These are phyloP conservation scores for Excalfactoria chinensis DNA, from an alignment of 2,113 vertebrate genomes.

Conservation along the genomic window DNA sequence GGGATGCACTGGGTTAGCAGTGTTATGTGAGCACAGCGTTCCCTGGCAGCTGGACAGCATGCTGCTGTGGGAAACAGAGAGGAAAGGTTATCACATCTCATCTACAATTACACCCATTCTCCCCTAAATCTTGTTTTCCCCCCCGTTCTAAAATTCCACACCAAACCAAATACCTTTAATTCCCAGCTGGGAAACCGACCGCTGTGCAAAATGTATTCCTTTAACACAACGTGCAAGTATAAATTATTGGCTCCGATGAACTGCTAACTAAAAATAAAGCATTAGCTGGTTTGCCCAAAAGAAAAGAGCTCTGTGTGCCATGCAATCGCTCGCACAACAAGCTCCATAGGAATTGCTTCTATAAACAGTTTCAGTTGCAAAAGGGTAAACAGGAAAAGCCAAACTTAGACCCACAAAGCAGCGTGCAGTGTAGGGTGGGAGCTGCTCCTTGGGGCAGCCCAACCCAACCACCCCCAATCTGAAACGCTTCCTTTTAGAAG, in stretches of 20 bases:
- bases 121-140: neutral
- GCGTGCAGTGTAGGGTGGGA: neutral
- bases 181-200: neutral
- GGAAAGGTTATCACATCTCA: neutral
- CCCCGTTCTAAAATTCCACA: neutral
- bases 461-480: neutral
- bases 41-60: neutral
- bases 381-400: constrained; percentile 68
- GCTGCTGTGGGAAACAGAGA: neutral
- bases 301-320: constrained; percentile 57
- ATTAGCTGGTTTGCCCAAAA: constrained; percentile 50
- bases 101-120: neutral
- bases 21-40: neutral
- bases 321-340: constrained; percentile 32
- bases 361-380: constrained; percentile 66
- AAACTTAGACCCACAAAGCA: constrained; percentile 58
- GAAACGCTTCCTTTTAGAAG: neutral
- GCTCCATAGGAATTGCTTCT: constrained; percentile 41
- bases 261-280: constrained; percentile 49
- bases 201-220: neutral
- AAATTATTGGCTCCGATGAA: constrained; percentile 22
- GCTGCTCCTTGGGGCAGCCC: neutral
- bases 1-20: neutral
- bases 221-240: neutral
- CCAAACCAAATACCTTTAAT: neutral